Percentiles rank a stretch among this genome's conserved stretches.
Evolutionary conservation across 2,113 vertebrate genomes (phyloP).

Genomic region (Pangasianodon gigas): DNA sequence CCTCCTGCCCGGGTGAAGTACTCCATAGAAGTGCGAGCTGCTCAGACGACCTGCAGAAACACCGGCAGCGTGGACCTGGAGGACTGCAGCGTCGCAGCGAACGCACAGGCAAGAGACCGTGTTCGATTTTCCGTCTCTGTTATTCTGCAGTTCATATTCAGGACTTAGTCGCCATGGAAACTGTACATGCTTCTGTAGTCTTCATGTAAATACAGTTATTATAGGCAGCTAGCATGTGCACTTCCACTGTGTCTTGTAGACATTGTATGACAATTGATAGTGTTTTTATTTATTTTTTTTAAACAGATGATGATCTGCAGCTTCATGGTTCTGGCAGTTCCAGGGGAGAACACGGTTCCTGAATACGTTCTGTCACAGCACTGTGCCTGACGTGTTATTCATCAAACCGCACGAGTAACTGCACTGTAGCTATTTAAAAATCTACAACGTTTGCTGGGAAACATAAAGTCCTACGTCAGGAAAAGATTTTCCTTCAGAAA

Average conservation of each 20-base stretch:
- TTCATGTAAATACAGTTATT: background rate
- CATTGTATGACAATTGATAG: background rate
- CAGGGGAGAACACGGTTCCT: conserved; percentile 47
- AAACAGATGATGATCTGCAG: conserved; percentile 54
- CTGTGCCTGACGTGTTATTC: conserved; percentile 36
- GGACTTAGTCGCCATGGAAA: background rate
- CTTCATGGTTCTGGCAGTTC: conserved; percentile 56
- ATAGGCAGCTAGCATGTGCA: background rate
- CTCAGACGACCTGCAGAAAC: conserved; percentile 54
- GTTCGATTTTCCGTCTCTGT: background rate
- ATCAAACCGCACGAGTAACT: too few relatives aligned
- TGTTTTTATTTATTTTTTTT: background rate
- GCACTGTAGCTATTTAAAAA: background rate
- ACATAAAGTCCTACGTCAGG: background rate
- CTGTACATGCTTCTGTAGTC: background rate
- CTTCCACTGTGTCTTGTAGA: background rate
- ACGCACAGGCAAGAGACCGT: conserved; percentile 34
- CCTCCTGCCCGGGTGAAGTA: conserved; percentile 57
- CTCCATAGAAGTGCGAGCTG: conserved; percentile 37
- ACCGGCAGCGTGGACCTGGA: conserved; percentile 24
- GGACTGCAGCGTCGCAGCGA: conserved; percentile 44
- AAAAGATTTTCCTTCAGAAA: background rate
- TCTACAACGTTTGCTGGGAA: background rate
- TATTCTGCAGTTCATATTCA: background rate
- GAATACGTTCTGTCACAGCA: conserved; percentile 43